These are phyloP conservation scores for Nycticebus coucang DNA, from an alignment of 2,113 vertebrate genomes.

Conservation along the genomic window DNA sequence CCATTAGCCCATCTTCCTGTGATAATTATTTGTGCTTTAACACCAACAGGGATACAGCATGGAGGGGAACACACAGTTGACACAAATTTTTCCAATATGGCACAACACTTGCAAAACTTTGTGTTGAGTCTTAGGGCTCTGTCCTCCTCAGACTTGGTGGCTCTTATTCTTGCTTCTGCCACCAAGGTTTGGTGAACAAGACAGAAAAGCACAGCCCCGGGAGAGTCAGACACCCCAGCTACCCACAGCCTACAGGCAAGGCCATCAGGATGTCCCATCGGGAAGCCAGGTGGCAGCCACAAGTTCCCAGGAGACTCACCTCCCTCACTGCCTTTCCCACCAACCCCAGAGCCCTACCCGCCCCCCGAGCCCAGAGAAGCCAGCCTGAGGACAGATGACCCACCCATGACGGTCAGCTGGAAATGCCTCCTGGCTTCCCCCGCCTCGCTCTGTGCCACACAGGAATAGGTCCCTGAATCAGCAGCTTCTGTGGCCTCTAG, in stretches of 20 bases:
- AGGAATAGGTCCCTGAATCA: slow-evolving; percentile 91
- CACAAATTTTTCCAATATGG: accelerated
- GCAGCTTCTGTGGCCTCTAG: slow-evolving; percentile 81
- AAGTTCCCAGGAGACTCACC: background rate
- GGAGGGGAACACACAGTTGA: accelerated
- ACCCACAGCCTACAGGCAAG: accelerated
- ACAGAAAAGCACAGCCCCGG: too few relatives aligned
- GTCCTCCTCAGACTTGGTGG: background rate
- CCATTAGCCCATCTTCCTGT: accelerated
- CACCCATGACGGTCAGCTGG: slow-evolving; percentile 91
- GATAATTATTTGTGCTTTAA: background rate
- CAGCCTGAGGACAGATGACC: background rate
- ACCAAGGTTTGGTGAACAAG: background rate
- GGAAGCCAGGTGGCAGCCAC: background rate
- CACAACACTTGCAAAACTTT: too few relatives aligned
- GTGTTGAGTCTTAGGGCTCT: background rate
- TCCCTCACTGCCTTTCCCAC: accelerated
- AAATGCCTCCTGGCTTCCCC: slow-evolving; percentile 92
- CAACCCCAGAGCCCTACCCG: background rate
- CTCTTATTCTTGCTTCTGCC: background rate
- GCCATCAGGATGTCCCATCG: accelerated
- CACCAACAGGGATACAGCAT: background rate
- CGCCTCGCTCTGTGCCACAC: slow-evolving; percentile 89
- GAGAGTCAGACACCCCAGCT: background rate
- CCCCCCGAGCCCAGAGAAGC: accelerated